Evolutionary conservation across 2,113 vertebrate genomes (phyloP), one percentile per base, ranked within the genome.

Genomic region (Laticauda laticaudata): DNA sequence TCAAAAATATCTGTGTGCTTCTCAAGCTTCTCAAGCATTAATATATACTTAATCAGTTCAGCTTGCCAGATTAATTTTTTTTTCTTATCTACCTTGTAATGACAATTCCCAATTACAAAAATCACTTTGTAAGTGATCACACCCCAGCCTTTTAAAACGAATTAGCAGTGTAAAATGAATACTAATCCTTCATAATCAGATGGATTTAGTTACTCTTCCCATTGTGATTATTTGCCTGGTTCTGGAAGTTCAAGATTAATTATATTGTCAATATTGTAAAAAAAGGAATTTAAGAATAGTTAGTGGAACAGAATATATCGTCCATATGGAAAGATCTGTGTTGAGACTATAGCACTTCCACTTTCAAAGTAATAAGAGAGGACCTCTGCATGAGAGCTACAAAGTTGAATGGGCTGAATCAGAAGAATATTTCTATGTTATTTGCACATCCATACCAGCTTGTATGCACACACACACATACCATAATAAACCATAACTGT

Each of bases 1-100:
- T 9, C 0, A 91, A 87, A 43, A 86, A 45, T n/a, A 95, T 90
- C 92, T 90, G 64, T 57, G 51, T 43, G 57, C 92, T 96, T 92
- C 34, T 39, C 34, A 91, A 96, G 87, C 92, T 90, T 53, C 43
- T 88, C n/a, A 86, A 5, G 29, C 1, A 53, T 93, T 48, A 92
- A 94, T 94, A 15, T 20, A 55, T 75, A 59, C 87, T 85, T 39
- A 93, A 93, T 3, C 11, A 64, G 85, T 64, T 29, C 61, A 95
- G 94, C 43, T 86, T 51, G 54, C 6, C 48, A 57, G 29, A 29
- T 69, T 26, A 92, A 26, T 90, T 54, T 64, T n/a, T n/a, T 51
- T n/a, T 64, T 56, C 69, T 90, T 59, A 86, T 93, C 88, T 85
- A 90, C 21, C 53, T 86, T 93, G 54, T 51, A 93, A 93, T 48